Evolutionary conservation across 1,140 invertebrate genomes (phyloP), one percentile per base, ranked within the genome.

Genomic region (Chelonus insularis): DNA sequence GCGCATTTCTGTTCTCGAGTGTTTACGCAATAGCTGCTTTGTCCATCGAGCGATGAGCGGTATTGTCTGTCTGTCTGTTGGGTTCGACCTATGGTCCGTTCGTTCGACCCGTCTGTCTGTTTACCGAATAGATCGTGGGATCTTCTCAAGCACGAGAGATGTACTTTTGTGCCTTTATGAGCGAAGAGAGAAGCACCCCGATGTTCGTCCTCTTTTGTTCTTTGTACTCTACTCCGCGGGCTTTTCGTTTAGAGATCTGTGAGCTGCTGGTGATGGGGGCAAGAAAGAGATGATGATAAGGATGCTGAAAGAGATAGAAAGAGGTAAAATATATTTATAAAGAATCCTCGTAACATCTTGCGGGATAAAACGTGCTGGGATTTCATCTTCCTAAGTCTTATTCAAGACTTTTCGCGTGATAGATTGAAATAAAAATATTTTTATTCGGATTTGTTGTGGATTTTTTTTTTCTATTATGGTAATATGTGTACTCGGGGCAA

Each of bases 11-110:
- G 29, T 62, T 47, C 39, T 75, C 72, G 73, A 79, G 71, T 72
- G 80, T 79, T 82, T 81, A 79, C 79, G 78, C 76, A 81, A 79
- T 79, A 80, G 77, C 72, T 72, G 76, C 77, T 80, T 82, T 80
- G 78, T 80, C 78, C 74, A 74, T 75, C 71, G 73, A 77, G 71
- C 77, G 78, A 80, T 78, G 78, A 76, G 74, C 72, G 71, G 71
- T 71, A 80, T 80, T 80, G 77, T 80, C 77, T 77, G 77, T 80
- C 77, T 77, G 75, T 76, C 73, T 64, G 69, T 70, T 72, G 68
- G 70, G 61, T 67, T 65, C 62, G 67, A 65, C 63, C 56, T 55
- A 55, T 39, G 52, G 68, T 71, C 56, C 56, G 52, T 63, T 55
- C 29, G 36, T 29, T 55, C 52, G 58, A 48, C 16, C 58, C 58